Evolutionary conservation across 30 jellyfish, hydroid and myxozoan species (phyloP).

Genomic region (Catostylus mosaicus): DNA sequence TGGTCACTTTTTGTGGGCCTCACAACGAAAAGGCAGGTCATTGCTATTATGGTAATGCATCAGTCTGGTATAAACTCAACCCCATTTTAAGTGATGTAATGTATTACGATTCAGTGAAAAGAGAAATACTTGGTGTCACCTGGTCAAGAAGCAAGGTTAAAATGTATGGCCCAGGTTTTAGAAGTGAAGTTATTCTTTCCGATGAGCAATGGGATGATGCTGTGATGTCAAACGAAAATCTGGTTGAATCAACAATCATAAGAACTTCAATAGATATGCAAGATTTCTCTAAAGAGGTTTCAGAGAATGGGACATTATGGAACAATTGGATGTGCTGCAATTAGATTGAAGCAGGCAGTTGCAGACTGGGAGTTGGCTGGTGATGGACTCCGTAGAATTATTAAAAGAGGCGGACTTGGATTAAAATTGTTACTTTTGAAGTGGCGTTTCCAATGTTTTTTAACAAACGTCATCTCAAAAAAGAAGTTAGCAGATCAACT

Average conservation of each 20-base stretch:
- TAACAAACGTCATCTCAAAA: too few relatives aligned
- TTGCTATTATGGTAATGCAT: constrained; percentile 4
- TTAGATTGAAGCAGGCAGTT: too few relatives aligned
- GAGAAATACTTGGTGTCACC: constrained; percentile 11
- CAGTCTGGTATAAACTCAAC: constrained; percentile 12
- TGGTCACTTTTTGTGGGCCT: constrained; percentile 20
- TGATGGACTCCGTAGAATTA: too few relatives aligned
- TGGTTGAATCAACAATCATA: not conserved
- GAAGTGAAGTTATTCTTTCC: not conserved
- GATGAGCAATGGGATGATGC: constrained; percentile 12
- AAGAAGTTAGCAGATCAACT: too few relatives aligned
- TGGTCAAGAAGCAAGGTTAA: not conserved
- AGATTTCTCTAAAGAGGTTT: not conserved
- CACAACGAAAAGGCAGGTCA: not conserved
- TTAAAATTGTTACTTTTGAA: too few relatives aligned
- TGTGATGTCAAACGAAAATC: not conserved
- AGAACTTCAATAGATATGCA: not conserved
- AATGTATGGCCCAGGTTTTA: not conserved
- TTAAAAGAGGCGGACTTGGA: too few relatives aligned
- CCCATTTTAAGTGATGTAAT: not conserved
- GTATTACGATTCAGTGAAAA: not conserved
- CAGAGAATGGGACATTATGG: not conserved
- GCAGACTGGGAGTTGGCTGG: too few relatives aligned
- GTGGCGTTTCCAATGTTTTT: too few relatives aligned
- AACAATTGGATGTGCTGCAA: not conserved